Evolutionary conservation across 2,888 invertebrate species (phyloP), one percentile per base, ranked within the genome.

Genomic region (Saturnia pavonia): DNA sequence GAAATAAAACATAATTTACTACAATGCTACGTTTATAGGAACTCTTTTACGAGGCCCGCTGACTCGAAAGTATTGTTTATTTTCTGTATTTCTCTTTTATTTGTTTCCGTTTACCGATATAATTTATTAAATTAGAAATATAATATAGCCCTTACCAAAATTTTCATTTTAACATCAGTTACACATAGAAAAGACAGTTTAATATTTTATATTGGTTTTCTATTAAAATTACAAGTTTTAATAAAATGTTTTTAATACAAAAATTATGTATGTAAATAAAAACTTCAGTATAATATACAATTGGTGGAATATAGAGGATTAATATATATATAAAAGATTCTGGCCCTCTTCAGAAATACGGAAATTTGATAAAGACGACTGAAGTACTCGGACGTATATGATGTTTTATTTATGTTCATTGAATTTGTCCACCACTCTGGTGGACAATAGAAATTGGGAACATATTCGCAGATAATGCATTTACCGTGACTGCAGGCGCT

Each of bases 1-100:
- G 92, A 91, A 93, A 92, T 92, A 92, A 92, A 92, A 91, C 91
- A 90, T 91, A 93, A 93, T 92, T 92, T 92, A 90, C 89, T 89
- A 90, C 88, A 84, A 88, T 90, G 83, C 86, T 91, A 90, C 91
- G 87, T 92, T 91, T 91, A 91, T 89, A 85, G 87, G 87, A 87
- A 89, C 86, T 83, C 85, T 88, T 91, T 91, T 91, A 91, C 87
- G 91, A 91, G 89, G 86, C 84, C 83, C 80, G 85, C 86, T 85
- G 87, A 87, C 83, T 87, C 83, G 75, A 87, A 85, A 81, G 82
- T 83, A 87, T 88, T 89, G 88, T 89, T 88, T 88, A 85, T 86
- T 86, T 86, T 85, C 89, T 87, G 88, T 90, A 87, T 85, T 80
- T 81, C 77, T 80, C 82, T 82, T 86, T 89, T 88, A 88, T 87